Base-by-base conservation (phyloP, 2,113 vertebrate genomes). In the Pituophis catenifer region DNA sequence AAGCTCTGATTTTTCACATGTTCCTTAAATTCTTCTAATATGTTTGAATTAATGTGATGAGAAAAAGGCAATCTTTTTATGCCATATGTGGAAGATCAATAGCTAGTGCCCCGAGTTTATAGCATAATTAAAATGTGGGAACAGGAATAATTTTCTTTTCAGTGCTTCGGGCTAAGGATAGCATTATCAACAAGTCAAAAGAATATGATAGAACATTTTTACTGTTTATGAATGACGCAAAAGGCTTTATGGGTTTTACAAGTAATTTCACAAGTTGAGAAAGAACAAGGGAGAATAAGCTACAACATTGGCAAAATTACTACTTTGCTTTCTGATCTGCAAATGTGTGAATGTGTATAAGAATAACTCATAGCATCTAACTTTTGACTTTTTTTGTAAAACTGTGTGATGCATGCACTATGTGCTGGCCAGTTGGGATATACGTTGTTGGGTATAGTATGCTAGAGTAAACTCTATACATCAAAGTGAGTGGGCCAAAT, bases 91-190 rank as follows among this genome's bases (percentile, higher is more conserved):
- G 95, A 97, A 97, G 97, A 98, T 98, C 98, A 98, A 98, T 98
- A 98, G 96, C 95, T 96, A 97, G 96, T 98, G 97, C 94, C 91
- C 93, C 94, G 97, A 97, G 96, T 98, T 98, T 98, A 98, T 96
- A 92, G 97, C 94, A 97, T 97, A 98, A 98, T 98, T 98, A 98
- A 98, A 98, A 98, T 97, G 96, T 97, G 96, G 96, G 96, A 98
- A 97, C 96, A 97, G 96, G 95, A 97, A 98, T 98, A 97, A 97
- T 98, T 97, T 98, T 97, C 96, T 96, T 96, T 95, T 96, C 93
- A 96, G 95, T 93, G 96, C 98, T 96, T 97, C 94, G 96, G 97
- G 98, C 97, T 93, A 97, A 97, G 94, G 57, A 93, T 96, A 96
- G 96, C 98, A 97, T 97, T 98, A 98, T 94, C 97, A 96, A 97